phyloP scores from a whole-genome alignment of 2,888 invertebrate genomes.

The Halictus quadricinctus region DNA sequence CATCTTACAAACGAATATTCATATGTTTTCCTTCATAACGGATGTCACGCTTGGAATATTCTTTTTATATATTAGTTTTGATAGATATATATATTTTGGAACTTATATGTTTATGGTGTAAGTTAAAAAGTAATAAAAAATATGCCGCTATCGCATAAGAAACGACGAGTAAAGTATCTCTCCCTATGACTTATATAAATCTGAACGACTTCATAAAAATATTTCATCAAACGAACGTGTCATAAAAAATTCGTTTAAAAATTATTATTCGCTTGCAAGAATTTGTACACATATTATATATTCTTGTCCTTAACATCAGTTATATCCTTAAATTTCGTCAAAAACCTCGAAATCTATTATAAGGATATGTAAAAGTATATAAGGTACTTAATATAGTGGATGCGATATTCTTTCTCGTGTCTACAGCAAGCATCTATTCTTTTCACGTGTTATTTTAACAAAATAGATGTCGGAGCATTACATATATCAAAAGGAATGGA shows the following conservation, averaged over 20 bases:
- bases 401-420: neutral
- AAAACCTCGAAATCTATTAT: conserved; percentile 3
- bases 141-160: conserved; percentile 28
- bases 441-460: neutral
- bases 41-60: conserved; percentile 12
- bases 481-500: conserved; percentile 9
- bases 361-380: conserved; percentile 41
- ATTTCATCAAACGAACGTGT: conserved; percentile 46
- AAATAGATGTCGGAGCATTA: neutral
- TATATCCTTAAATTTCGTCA: neutral
- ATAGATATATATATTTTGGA: conserved; percentile 11
- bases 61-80: conserved; percentile 20
- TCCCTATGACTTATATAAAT: conserved; percentile 17
- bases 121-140: conserved; percentile 47
- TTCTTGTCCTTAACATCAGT: conserved; percentile 1
- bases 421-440: neutral
- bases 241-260: conserved; percentile 38
- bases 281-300: conserved; percentile 32
- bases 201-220: conserved; percentile 42
- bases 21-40: conserved; percentile 10
- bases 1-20: conserved; percentile 33
- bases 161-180: conserved; percentile 37
- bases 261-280: conserved; percentile 17
- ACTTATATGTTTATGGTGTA: conserved; percentile 23
- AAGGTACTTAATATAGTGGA: conserved; percentile 13